Conservation (phyloP, 2,113 vertebrate species). For the Larimichthys polyactis region DNA sequence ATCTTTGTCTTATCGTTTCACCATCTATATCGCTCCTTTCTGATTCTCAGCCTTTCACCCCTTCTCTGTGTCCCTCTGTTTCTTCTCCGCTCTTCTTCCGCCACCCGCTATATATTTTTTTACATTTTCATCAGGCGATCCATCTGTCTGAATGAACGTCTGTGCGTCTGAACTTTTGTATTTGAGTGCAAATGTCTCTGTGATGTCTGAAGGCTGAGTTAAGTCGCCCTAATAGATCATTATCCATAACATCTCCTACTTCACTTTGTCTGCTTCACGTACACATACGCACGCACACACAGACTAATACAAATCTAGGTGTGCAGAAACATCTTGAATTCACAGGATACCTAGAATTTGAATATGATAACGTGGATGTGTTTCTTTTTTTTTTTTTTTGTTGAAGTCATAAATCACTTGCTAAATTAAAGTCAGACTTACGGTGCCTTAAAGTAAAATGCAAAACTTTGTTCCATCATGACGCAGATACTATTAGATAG, state of each 20-base stretch:
- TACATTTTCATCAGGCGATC: slow-evolving; percentile 31
- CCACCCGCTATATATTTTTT: background rate
- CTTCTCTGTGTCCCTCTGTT: background rate
- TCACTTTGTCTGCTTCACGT: background rate
- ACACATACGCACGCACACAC: background rate
- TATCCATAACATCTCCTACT: background rate
- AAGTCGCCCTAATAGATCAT: slow-evolving; percentile 30
- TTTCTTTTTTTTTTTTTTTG: background rate
- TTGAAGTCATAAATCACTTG: slow-evolving; percentile 16
- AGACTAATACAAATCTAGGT: slow-evolving; percentile 3
- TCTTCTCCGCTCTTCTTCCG: background rate
- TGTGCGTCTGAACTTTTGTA: slow-evolving; percentile 31
- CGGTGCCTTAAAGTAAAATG: slow-evolving; percentile 12
- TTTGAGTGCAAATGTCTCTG: slow-evolving; percentile 41
- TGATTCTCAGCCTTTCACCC: background rate
- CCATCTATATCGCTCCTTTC: slow-evolving; percentile 2
- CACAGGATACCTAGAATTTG: background rate
- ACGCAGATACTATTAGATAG: background rate
- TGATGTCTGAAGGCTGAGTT: slow-evolving; percentile 38
- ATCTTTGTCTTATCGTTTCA: slow-evolving; percentile 36
- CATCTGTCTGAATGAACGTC: slow-evolving; percentile 38
- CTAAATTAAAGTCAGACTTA: slow-evolving; percentile 3
- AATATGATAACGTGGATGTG: background rate
- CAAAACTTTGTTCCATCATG: background rate
- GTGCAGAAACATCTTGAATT: background rate